Evolutionary conservation across 2,888 invertebrate genomes (phyloP).

Genomic region (Pachycephus smyrnensis): DNA sequence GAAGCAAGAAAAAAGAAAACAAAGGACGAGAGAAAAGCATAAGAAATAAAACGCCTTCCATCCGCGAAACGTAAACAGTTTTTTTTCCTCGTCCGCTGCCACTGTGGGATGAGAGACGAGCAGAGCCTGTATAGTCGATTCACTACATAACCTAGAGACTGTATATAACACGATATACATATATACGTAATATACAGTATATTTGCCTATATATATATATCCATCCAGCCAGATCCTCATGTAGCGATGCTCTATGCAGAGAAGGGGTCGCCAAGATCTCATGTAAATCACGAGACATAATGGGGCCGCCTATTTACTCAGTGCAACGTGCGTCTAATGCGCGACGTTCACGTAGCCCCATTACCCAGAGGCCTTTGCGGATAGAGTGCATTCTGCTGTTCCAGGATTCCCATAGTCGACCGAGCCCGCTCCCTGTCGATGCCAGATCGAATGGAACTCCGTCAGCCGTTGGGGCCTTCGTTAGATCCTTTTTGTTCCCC

Average conservation of each 20-base stretch:
- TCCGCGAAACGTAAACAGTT: neutral
- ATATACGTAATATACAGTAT: conserved; percentile 9
- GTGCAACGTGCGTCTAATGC: conserved; percentile 40
- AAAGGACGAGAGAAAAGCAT: too few species aligned
- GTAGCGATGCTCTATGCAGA: conserved; percentile 6
- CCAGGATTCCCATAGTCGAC: conserved; percentile 18
- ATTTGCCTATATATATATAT: conserved; percentile 14
- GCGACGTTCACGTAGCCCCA: conserved; percentile 8
- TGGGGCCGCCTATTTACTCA: conserved; percentile 50
- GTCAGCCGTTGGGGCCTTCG: too few species aligned
- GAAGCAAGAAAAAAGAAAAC: too few species aligned
- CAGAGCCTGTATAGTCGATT: neutral
- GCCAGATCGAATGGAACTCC: conserved; percentile 14
- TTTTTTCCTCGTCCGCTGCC: neutral
- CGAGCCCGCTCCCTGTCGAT: too few species aligned
- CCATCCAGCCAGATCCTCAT: conserved; percentile 1
- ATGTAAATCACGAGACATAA: conserved; percentile 58
- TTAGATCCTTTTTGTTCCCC: neutral
- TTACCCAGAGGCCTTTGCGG: conserved; percentile 4
- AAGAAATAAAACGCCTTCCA: neutral
- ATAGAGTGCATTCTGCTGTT: conserved; percentile 10
- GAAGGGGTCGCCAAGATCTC: conserved; percentile 55
- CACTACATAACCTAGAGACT: neutral
- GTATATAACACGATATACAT: neutral
- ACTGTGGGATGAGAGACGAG: neutral